Percentiles rank a stretch among this genome's conserved stretches.
phyloP scores from a whole-genome alignment of 2,888 invertebrate genomes.

The Yponomeuta malinellus region DNA sequence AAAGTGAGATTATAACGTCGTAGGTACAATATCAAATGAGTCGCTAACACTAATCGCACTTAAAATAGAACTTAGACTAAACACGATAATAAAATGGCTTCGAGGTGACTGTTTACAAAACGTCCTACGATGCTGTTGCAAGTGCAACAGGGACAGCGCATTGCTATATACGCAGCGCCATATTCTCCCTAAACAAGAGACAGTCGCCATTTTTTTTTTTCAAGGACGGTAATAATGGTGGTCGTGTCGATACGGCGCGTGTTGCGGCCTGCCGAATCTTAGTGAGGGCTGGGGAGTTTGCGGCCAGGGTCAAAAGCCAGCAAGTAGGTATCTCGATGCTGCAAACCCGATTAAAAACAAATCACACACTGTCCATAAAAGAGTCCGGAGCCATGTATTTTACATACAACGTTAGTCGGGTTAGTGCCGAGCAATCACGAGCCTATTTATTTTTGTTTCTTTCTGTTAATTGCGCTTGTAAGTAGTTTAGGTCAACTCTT shows the following conservation, averaged over 20 bases:
- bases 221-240: conserved; percentile 70
- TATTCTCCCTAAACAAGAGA: neutral
- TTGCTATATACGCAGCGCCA: neutral
- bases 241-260: conserved; percentile 61
- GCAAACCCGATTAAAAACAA: conserved; percentile 72
- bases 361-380: conserved; percentile 45
- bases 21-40: conserved; percentile 63
- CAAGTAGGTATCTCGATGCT: conserved; percentile 76
- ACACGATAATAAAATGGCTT: conserved; percentile 59
- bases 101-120: conserved; percentile 63
- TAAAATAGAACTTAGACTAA: conserved; percentile 51
- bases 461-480: conserved; percentile 21
- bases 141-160: neutral
- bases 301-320: conserved; percentile 76
- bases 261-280: conserved; percentile 65
- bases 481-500: conserved; percentile 5
- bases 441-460: conserved; percentile 24
- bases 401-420: conserved; percentile 47
- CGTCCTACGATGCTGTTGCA: conserved; percentile 10
- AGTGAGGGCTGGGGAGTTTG: conserved; percentile 59
- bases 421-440: conserved; percentile 48
- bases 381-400: conserved; percentile 38
- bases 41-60: conserved; percentile 57
- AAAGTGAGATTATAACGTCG: conserved; percentile 56
- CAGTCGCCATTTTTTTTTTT: conserved; percentile 20